Percentiles rank a stretch among this genome's conserved stretches.
Conservation (phyloP, 2,113 vertebrate species). For the Erythrolamprus reginae region DNA sequence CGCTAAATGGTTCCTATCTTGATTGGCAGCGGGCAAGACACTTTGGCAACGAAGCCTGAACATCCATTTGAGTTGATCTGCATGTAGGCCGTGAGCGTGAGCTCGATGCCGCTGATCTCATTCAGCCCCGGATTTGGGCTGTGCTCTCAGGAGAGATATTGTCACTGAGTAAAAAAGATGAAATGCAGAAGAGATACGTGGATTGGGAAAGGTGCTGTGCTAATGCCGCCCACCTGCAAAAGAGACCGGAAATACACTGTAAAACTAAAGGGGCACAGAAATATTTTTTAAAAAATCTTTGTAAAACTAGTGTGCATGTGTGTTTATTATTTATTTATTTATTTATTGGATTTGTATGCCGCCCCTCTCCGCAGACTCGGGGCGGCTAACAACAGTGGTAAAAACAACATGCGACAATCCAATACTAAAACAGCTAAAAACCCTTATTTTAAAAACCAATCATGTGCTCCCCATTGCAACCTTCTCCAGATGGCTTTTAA, state of each 20-base stretch:
- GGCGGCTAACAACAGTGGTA: no score
- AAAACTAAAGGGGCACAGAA: background rate
- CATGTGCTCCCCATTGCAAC: no score
- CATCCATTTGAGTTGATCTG: background rate
- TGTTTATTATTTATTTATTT: no score
- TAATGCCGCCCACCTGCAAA: background rate
- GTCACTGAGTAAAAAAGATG: background rate
- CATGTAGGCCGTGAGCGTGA: constrained; percentile 20
- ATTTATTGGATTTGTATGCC: no score
- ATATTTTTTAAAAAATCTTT: background rate
- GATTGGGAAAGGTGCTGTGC: background rate
- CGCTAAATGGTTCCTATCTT: constrained; percentile 39
- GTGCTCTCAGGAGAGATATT: background rate
- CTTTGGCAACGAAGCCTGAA: background rate
- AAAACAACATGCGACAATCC: no score
- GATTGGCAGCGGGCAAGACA: background rate
- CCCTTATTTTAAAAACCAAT: no score
- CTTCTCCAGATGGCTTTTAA: no score
- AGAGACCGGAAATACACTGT: background rate
- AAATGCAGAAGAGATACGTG: background rate
- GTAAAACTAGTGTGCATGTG: background rate
- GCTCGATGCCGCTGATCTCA: background rate
- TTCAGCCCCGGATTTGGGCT: no score
- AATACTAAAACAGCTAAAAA: no score
- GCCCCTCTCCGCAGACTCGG: no score